Percentiles rank a stretch among this genome's conserved stretches.
Evolutionary conservation across 2,113 vertebrate species (phyloP).

Genomic region (Pterocles orientalis): DNA sequence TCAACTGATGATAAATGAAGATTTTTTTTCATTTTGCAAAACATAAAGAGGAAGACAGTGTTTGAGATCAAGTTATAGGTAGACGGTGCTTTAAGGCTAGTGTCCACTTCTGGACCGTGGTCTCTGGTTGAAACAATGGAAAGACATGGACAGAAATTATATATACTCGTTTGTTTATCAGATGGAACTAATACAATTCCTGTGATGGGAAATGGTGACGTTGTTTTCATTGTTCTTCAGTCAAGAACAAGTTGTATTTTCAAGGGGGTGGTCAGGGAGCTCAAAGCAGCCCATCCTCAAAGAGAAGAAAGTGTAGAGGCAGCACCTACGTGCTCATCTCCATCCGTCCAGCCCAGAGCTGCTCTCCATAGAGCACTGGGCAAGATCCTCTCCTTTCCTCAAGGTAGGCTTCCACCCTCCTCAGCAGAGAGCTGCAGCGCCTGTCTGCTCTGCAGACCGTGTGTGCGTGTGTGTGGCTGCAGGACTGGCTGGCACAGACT

Average conservation of each 20-base stretch:
- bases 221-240: neutral
- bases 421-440: neutral
- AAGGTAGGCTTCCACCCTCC: neutral
- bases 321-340: neutral
- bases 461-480: neutral
- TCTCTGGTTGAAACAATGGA: neutral
- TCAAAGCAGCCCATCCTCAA: neutral
- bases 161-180: neutral
- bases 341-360: neutral
- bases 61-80: neutral
- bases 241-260: neutral
- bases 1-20: neutral
- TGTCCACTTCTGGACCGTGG: neutral
- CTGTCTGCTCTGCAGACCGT: neutral
- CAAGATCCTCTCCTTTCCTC: neutral
- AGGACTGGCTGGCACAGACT: neutral
- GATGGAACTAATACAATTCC: neutral
- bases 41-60: neutral
- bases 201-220: neutral
- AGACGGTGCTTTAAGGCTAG: neutral
- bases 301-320: neutral
- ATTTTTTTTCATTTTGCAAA: neutral
- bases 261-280: neutral
- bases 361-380: neutral
- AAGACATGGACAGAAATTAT: neutral